Percentiles rank a stretch among this genome's conserved stretches.
Conservation (phyloP, 2,113 vertebrate genomes). For the Chionomys nivalis region DNA sequence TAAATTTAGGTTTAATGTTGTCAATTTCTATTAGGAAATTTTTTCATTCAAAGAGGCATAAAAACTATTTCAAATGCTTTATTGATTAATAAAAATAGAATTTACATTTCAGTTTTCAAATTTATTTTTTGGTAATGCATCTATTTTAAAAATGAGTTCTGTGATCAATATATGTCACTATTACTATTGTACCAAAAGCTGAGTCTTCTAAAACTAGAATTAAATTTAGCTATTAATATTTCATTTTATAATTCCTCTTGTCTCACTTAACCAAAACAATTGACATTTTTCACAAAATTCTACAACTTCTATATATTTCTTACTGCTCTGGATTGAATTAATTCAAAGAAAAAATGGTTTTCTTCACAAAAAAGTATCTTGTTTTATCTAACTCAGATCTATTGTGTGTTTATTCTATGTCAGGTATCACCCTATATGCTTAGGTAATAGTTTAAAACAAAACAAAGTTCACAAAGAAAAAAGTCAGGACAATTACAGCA, state of each 20-base stretch:
- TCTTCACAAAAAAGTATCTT: background rate
- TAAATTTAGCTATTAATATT: slow-evolving; percentile 47
- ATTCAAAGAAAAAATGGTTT: background rate
- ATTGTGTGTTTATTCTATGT: background rate
- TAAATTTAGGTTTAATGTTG: background rate
- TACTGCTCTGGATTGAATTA: slow-evolving; percentile 11
- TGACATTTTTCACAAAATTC: background rate
- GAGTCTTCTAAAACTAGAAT: slow-evolving; percentile 16
- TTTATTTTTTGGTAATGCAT: background rate
- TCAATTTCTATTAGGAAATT: background rate
- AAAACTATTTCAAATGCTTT: slow-evolving; percentile 55
- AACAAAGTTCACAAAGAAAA: background rate
- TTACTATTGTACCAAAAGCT: background rate
- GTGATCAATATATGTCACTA: background rate
- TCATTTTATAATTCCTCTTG: slow-evolving; percentile 35
- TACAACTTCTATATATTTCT: slow-evolving; percentile 22
- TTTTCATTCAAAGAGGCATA: background rate
- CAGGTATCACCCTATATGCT: background rate
- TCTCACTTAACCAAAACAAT: slow-evolving; percentile 8
- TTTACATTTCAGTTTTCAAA: slow-evolving; percentile 38
- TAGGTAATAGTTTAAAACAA: background rate
- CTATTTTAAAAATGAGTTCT: slow-evolving; percentile 47
- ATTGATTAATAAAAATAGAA: slow-evolving; percentile 45
- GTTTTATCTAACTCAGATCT: background rate
- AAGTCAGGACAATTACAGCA: background rate